These are phyloP conservation scores for Morpho achilles DNA, from an alignment of 2,888 invertebrate species.

Conservation along the genomic window DNA sequence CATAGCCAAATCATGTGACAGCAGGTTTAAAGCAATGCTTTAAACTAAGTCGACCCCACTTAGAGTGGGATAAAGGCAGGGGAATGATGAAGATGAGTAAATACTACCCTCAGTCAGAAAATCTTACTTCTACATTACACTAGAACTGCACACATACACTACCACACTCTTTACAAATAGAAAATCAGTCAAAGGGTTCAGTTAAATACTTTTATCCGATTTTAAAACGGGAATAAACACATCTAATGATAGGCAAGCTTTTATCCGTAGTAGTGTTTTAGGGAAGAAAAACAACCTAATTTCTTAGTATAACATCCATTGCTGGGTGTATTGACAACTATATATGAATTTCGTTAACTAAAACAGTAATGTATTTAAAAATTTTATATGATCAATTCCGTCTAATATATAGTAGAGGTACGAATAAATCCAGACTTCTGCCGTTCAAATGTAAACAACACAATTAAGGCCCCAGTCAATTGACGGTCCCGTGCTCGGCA, in stretches of 20 bases:
- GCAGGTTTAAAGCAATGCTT: too few species aligned
- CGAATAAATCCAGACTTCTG: slow-evolving; percentile 48
- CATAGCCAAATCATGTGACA: too few species aligned
- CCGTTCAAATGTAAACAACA: slow-evolving; percentile 51
- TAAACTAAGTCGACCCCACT: too few species aligned
- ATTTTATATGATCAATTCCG: slow-evolving; percentile 6
- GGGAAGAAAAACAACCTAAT: slow-evolving; percentile 18
- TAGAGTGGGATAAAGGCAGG: too few species aligned
- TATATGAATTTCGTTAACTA: neutral
- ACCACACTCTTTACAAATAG: too few species aligned
- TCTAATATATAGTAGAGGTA: slow-evolving; percentile 17
- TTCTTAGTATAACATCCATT: neutral
- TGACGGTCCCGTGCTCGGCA: slow-evolving; percentile 28
- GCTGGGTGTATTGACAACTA: neutral
- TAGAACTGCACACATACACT: too few species aligned
- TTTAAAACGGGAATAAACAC: slow-evolving; percentile 47
- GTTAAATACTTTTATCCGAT: slow-evolving; percentile 25
- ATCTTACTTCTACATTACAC: too few species aligned
- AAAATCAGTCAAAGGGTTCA: too few species aligned
- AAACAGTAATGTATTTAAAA: slow-evolving; percentile 20
- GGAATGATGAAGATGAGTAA: too few species aligned
- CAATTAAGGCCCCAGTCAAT: slow-evolving; percentile 50
- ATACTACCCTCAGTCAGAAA: too few species aligned
- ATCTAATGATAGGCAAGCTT: slow-evolving; percentile 30
- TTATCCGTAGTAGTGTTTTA: too few species aligned